Percentiles rank a stretch among this genome's conserved stretches.
Evolutionary conservation across 2,888 invertebrate species (phyloP).

Genomic region (Cinara cedri): DNA sequence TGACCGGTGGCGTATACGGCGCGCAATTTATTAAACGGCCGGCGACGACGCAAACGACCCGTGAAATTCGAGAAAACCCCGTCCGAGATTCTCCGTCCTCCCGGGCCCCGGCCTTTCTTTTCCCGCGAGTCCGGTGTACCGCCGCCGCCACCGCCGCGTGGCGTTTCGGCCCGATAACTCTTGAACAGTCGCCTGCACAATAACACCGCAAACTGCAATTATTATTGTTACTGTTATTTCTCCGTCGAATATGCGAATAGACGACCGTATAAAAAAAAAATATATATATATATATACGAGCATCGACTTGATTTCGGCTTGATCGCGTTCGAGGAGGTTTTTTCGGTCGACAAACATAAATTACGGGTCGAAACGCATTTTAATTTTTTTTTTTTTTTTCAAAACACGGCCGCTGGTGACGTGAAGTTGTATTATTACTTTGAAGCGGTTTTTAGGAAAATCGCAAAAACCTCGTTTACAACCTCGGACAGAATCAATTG

Average conservation of each 20-base stretch:
- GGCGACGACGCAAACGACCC: slow-evolving; percentile 53
- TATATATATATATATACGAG: neutral
- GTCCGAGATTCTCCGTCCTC: slow-evolving; percentile 25
- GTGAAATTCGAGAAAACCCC: slow-evolving; percentile 46
- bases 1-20: neutral
- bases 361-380: no score
- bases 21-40: slow-evolving; percentile 47
- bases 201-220: slow-evolving; percentile 17
- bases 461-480: no score
- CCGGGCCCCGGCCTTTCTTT: neutral
- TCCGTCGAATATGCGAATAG: no score
- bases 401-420: no score
- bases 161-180: slow-evolving; percentile 14
- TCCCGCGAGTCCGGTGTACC: neutral
- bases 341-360: no score
- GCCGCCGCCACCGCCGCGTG: neutral
- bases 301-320: no score
- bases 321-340: no score
- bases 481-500: no score
- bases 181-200: slow-evolving; percentile 35
- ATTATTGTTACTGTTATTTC: slow-evolving; percentile 8
- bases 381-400: no score
- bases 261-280: neutral
- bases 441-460: no score
- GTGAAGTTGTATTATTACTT: no score